Conservation (phyloP, 2,113 vertebrate genomes). For the zebrafish (Danio rerio) region DNA sequence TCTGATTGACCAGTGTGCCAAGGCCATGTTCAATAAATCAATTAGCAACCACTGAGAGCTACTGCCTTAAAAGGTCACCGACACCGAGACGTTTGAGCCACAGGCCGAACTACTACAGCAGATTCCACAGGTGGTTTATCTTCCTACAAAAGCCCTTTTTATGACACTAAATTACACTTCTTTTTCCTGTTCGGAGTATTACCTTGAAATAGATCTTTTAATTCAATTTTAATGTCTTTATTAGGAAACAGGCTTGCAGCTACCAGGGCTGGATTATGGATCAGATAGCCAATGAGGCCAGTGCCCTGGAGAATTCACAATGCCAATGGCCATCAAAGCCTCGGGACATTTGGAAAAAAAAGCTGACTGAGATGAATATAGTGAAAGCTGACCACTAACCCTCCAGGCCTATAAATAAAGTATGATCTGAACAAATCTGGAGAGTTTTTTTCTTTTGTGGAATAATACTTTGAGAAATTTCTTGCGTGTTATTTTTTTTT, state of each 20-base stretch:
- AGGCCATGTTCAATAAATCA: slow-evolving; percentile 60
- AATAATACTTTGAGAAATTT: neutral
- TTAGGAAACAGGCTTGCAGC: slow-evolving; percentile 3
- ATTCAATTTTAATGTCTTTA: neutral
- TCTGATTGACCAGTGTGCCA: slow-evolving; percentile 40
- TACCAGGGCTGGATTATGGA: neutral
- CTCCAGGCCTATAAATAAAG: slow-evolving; percentile 3
- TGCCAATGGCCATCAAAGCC: slow-evolving; percentile 17
- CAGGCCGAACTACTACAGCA: neutral
- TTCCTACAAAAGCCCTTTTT: neutral
- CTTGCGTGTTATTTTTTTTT: neutral
- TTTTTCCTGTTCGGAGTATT: neutral
- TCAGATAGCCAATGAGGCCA: slow-evolving; percentile 2
- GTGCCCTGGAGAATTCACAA: neutral
- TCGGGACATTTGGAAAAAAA: slow-evolving; percentile 18
- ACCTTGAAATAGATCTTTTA: neutral
- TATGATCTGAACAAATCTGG: neutral
- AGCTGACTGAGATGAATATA: slow-evolving; percentile 5
- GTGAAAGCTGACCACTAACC: neutral
- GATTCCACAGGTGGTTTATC: neutral
- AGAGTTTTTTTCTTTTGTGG: neutral
- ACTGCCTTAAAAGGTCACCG: slow-evolving; percentile 45
- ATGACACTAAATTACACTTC: neutral
- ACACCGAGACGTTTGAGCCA: slow-evolving; percentile 1
- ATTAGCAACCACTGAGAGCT: slow-evolving; percentile 48